These are phyloP conservation scores for Cenopis cana DNA, from an alignment of 2,888 invertebrate species.

Conservation along the genomic window DNA sequence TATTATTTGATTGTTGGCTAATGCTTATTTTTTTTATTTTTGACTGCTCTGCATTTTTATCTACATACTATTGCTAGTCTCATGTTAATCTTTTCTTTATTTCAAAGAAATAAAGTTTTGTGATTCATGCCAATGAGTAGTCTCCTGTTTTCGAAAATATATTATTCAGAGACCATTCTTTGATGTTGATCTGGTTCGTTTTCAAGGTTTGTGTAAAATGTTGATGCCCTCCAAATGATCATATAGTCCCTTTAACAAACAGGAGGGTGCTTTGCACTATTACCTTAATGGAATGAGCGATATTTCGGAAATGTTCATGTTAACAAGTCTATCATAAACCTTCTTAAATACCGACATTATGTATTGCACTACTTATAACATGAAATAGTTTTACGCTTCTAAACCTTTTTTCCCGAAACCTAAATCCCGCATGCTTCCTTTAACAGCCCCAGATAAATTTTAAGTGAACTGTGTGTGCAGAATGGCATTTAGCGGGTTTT, in stretches of 20 bases:
- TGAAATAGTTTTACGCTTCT: constrained; percentile 46
- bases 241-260: constrained; percentile 13
- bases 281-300: constrained; percentile 26
- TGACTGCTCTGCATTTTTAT: constrained; percentile 81
- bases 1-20: constrained; percentile 40
- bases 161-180: not conserved
- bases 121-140: constrained; percentile 27
- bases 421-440: constrained; percentile 83
- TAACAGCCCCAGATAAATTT: constrained; percentile 75
- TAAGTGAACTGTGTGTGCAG: constrained; percentile 80
- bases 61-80: constrained; percentile 63
- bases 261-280: constrained; percentile 38
- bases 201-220: not conserved
- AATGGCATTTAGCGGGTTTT: constrained; percentile 82
- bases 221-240: not conserved
- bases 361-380: constrained; percentile 41
- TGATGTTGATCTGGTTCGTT: not conserved
- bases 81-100: constrained; percentile 20
- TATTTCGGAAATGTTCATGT: constrained; percentile 37
- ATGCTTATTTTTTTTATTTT: constrained; percentile 65
- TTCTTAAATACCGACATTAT: constrained; percentile 39
- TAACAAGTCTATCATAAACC: constrained; percentile 34
- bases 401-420: constrained; percentile 54
- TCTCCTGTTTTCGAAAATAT: constrained; percentile 34
- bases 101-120: constrained; percentile 4